Evolutionary conservation across 2,888 invertebrate species (phyloP).

Genomic region (Trichogramma dendrolimi): DNA sequence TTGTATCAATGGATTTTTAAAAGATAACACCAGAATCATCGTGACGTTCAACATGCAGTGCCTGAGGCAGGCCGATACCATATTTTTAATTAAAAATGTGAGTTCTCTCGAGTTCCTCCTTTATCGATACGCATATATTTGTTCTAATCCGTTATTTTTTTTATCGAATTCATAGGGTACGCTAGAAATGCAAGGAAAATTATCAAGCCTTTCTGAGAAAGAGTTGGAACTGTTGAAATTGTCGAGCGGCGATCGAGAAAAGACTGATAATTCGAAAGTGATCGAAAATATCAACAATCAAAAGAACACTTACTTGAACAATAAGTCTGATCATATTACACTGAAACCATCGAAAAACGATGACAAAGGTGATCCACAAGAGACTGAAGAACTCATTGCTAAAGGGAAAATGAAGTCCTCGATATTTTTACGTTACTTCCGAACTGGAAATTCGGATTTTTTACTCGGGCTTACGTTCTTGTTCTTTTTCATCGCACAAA

Average conservation of each 20-base stretch:
- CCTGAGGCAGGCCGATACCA: slow-evolving; percentile 61
- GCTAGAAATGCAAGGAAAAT: slow-evolving; percentile 59
- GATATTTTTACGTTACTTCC: slow-evolving; percentile 67
- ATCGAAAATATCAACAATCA: background rate
- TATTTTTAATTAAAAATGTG: slow-evolving; percentile 65
- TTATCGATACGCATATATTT: background rate
- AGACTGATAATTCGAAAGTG: slow-evolving; percentile 18
- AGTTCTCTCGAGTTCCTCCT: slow-evolving; percentile 40
- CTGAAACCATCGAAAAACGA: background rate
- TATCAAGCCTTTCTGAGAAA: slow-evolving; percentile 57
- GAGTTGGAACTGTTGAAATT: slow-evolving; percentile 53
- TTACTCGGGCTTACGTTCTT: slow-evolving; percentile 57
- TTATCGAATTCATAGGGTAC: slow-evolving; percentile 54
- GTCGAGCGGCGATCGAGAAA: background rate
- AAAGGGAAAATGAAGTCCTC: slow-evolving; percentile 62
- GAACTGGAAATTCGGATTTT: slow-evolving; percentile 62
- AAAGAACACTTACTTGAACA: slow-evolving; percentile 1
- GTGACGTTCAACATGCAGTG: slow-evolving; percentile 84
- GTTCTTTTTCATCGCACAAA: slow-evolving; percentile 64
- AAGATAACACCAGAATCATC: slow-evolving; percentile 68
- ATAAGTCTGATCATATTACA: background rate
- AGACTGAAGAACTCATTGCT: slow-evolving; percentile 63
- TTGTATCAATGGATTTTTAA: slow-evolving; percentile 64
- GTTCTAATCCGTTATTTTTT: background rate
- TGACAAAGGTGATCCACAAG: slow-evolving; percentile 34